Evolutionary conservation across 2,113 vertebrate genomes (phyloP).

Genomic region (Alligator sinensis): DNA sequence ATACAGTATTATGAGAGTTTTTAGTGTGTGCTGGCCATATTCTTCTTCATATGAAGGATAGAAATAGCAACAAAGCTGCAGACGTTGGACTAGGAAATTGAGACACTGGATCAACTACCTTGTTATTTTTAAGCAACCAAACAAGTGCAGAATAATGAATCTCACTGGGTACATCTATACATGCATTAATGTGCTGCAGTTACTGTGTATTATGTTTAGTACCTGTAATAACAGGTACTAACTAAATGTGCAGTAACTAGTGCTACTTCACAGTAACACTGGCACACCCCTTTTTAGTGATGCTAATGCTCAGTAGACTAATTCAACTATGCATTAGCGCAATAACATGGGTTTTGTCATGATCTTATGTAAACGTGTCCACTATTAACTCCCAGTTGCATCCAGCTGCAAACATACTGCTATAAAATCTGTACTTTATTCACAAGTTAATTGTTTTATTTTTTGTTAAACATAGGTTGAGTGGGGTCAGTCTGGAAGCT

Average conservation of each 20-base stretch:
- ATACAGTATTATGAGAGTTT: not conserved
- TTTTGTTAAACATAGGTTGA: conserved; percentile 67
- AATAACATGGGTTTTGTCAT: no score
- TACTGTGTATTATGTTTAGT: no score
- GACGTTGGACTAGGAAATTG: not conserved
- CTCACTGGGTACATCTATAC: not conserved
- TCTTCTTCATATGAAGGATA: not conserved
- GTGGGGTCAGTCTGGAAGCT: conserved; percentile 78
- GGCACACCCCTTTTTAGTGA: no score
- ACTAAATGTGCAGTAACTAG: no score
- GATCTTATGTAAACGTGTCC: no score
- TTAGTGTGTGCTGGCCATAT: not conserved
- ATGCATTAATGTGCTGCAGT: no score
- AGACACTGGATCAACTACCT: not conserved
- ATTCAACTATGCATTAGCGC: no score
- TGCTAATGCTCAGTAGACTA: no score
- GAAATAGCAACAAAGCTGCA: not conserved
- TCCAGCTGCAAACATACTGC: not conserved
- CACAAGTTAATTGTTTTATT: not conserved
- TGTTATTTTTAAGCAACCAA: not conserved
- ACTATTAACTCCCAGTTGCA: not conserved
- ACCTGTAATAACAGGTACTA: no score
- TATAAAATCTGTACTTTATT: not conserved
- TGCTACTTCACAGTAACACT: no score
- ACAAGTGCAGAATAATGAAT: not conserved